Evolutionary conservation across 2,797 vertebrate genomes (phyloP), one percentile per base, ranked within the genome.

Genomic region (Hippoglossus hippoglossus): DNA sequence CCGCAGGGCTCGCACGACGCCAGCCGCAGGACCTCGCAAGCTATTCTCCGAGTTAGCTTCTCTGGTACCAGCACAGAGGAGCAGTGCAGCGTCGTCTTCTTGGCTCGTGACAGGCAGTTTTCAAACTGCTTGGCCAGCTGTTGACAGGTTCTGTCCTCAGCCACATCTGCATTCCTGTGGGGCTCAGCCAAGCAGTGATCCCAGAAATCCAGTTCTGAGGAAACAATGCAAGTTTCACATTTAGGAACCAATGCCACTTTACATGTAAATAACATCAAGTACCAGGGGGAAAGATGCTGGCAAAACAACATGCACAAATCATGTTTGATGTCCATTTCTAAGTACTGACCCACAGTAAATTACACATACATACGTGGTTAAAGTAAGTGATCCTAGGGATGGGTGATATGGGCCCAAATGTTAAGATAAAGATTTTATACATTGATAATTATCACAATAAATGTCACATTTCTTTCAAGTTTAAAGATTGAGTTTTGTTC

Each of bases 21-120:
- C 67, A 97, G 91, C 16, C 94, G 85, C 66, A 97, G 87, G 12
- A 96, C 94, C 13, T 97, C 94, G 0, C 89, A 89, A 0, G 96
- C 96, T 54, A 97, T 95, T 59, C 93, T 87, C 36, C 84, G 81
- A 0, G 94, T 97, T 51, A 97, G 93, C 64, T 91, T 94, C 92
- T 96, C 95, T 0, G 96, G 96, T 3, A 97, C 95, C 62, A 97
- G 94, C 60, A 97, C 94, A 68, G 93, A 92, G 19, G 95, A 95
- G 82, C 96, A 97, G 73, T 94, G 94, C 2, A 96, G 92, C 5
- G 94, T 96, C 3, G 94, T 94, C 81, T 94, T 94, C 85, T 97
- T 97, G 36, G 96, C 95, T 11, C 90, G 93, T 0, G 96, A 95
- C 73, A 97, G 91, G 83, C 95, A 96, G 77, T 86, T 94, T 77